These are phyloP conservation scores for Drosophila hawaiiensis DNA, from an alignment of 2,888 invertebrate genomes.

Conservation along the genomic window DNA sequence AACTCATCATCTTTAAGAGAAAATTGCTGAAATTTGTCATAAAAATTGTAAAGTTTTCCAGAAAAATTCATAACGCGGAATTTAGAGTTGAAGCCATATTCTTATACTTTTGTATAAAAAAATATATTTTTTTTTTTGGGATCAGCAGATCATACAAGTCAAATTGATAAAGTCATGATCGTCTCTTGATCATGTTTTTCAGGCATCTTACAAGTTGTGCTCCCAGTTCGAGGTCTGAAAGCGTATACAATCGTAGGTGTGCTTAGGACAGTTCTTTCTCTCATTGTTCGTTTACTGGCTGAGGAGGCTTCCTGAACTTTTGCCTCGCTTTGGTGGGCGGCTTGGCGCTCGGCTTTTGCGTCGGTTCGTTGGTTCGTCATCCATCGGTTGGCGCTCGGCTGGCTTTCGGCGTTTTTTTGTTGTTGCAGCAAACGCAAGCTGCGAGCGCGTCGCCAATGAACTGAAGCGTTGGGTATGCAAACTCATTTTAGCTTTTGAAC, in stretches of 20 bases:
- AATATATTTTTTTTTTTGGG: neutral
- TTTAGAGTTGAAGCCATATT: neutral
- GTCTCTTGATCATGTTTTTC: neutral
- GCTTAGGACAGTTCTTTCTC: neutral
- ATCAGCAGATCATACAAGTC: neutral
- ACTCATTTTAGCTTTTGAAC: conserved; percentile 81
- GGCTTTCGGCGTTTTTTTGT: conserved; percentile 8
- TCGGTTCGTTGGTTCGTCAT: conserved; percentile 11
- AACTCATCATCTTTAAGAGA: neutral
- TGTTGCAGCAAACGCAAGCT: conserved; percentile 23
- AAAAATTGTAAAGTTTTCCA: neutral
- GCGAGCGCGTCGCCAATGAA: conserved; percentile 53
- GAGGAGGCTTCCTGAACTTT: conserved; percentile 24
- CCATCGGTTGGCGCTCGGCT: conserved; percentile 30
- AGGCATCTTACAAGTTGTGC: neutral
- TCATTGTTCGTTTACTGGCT: neutral
- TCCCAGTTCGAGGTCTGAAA: neutral
- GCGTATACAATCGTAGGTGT: neutral
- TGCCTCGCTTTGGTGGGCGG: conserved; percentile 7
- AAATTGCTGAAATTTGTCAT: neutral
- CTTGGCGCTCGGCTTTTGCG: conserved; percentile 1
- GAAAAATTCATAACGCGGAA: neutral
- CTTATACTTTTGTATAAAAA: neutral
- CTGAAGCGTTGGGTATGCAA: conserved; percentile 68
- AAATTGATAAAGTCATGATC: neutral